Base-by-base conservation (phyloP, 2,888 invertebrate species). In the Hyles lineata region DNA sequence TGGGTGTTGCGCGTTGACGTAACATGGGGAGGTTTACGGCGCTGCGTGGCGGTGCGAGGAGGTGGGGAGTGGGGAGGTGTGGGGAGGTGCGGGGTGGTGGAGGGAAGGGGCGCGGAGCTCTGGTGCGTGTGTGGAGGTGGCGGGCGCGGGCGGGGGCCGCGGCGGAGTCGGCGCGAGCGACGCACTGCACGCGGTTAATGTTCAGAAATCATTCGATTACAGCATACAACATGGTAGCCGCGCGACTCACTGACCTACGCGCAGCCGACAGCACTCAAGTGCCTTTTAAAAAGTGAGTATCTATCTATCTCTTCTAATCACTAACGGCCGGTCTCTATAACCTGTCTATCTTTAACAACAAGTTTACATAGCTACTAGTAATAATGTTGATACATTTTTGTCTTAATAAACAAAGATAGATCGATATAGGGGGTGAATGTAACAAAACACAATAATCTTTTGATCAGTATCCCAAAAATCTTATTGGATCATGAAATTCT, bases 201-300 rank as follows among this genome's bases (percentile, higher is more conserved):
- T 92, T 84, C 86, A 96, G 96, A 96, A 96, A 96, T 96, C 90
- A 96, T 96, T 94, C 96, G 96, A 94, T 97, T 97, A 95, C 97
- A 98, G 98, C 98, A 95, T 98, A 98, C 96, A 98, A 98, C 96
- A 98, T 98, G 98, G 98, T 98, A 96, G 98, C 98, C 95, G 98
- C 98, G 96, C 97, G 98, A 92, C 97, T 98, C 92, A 98, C 98
- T 85, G 98, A 98, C 95, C 96, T 98, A 88, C 97, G 98, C 95
- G 98, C 98, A 94, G 98, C 98, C 93, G 96, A 97, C 96, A 97
- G 98, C 97, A 98, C 98, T 96, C 98, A 98, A 97, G 98, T 98
- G 97, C 98, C 98, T 98, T 98, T 98, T 97, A 98, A 98, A 96
- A 98, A 98, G 98, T 98, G 95, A 98, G 98, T 97, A 62, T 52